These are phyloP conservation scores for Peromyscus polionotus DNA, from an alignment of 2,113 vertebrate species.

Conservation along the genomic window DNA sequence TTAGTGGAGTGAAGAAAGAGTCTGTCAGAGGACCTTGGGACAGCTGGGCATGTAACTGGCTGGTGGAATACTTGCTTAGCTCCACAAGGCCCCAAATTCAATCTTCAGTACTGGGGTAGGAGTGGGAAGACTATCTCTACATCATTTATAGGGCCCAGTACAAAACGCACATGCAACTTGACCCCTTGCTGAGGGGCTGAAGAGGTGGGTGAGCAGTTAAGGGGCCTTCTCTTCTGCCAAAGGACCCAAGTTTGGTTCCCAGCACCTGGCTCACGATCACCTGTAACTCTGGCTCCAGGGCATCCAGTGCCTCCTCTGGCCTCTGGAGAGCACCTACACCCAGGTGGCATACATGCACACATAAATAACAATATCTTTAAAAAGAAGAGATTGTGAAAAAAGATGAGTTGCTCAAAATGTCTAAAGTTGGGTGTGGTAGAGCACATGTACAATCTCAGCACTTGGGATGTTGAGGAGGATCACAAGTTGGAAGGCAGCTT, in stretches of 20 bases:
- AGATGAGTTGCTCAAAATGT: background rate
- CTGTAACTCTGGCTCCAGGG: background rate
- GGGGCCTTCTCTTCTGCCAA: background rate
- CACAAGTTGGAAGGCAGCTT: background rate
- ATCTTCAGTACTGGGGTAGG: background rate
- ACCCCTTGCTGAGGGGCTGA: background rate
- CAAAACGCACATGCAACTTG: background rate
- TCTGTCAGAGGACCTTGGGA: background rate
- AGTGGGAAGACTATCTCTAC: background rate
- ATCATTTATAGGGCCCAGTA: background rate
- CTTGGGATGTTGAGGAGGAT: background rate
- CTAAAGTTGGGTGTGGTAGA: background rate
- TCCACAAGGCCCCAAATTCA: background rate
- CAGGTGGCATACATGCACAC: background rate
- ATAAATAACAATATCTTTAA: background rate
- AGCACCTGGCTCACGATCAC: background rate
- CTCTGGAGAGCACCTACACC: background rate
- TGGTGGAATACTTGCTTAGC: background rate
- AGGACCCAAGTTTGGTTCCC: background rate
- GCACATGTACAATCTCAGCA: background rate
- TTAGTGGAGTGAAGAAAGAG: background rate
- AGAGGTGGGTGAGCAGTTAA: background rate
- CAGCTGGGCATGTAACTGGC: background rate
- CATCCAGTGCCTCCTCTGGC: background rate
- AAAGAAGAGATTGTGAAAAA: background rate